phyloP scores from a whole-genome alignment of 1,140 invertebrate species.

The Drosophila kanapiae region DNA sequence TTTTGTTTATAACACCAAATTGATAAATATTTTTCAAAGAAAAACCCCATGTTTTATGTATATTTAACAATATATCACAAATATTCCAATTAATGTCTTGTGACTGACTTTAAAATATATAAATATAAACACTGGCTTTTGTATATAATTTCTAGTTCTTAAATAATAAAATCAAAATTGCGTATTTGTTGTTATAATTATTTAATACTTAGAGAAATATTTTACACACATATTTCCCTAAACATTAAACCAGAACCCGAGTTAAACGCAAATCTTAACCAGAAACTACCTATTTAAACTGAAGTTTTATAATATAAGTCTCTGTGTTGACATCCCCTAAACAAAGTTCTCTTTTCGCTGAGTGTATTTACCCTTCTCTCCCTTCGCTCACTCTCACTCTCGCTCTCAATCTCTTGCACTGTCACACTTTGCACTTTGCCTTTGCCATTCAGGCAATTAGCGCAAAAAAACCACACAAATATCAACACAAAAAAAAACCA shows the following conservation, averaged over 20 bases:
- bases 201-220: not conserved
- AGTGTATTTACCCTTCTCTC: constrained; percentile 20
- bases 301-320: not conserved
- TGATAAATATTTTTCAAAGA: not conserved
- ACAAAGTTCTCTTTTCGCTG: not conserved
- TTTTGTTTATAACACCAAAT: not conserved
- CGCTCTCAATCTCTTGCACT: constrained; percentile 33
- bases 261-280: too few relatives aligned
- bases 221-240: not conserved
- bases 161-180: not conserved
- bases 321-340: too few relatives aligned
- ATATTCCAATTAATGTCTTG: not conserved
- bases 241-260: too few relatives aligned
- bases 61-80: not conserved
- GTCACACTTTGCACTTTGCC: constrained; percentile 65
- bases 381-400: constrained; percentile 2
- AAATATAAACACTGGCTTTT: not conserved
- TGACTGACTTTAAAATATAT: not conserved
- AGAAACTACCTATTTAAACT: not conserved
- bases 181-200: not conserved
- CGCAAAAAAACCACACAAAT: constrained; percentile 23
- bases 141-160: not conserved
- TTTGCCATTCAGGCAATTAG: constrained; percentile 53
- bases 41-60: not conserved
- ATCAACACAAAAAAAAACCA: constrained; percentile 24